Evolutionary conservation across 2,888 invertebrate species (phyloP), one percentile per base, ranked within the genome.

Genomic region (Gastrophysa polygoni): DNA sequence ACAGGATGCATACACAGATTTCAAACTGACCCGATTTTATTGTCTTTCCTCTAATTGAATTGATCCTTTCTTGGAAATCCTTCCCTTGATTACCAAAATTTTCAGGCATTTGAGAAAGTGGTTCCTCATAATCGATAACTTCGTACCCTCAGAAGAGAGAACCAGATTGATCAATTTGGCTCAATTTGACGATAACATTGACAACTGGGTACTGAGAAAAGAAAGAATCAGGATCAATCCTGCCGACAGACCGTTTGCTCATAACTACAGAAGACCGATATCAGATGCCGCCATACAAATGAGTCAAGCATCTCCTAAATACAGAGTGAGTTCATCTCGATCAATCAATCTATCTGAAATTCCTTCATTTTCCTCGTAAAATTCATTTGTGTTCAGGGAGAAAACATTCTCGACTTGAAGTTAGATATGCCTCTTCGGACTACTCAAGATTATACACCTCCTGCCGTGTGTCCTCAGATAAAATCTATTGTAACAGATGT

Each of bases 71-170:
- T n/a, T n/a, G n/a, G n/a, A n/a, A n/a, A n/a, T n/a, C n/a, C n/a
- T n/a, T n/a, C n/a, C n/a, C n/a, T n/a, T n/a, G n/a, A n/a, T n/a
- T n/a, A n/a, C n/a, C n/a, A 32, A 11, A 11, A 11, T 38, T 77
- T 78, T 18, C 70, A 86, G 88, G 69, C 96, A 96, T 79, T 85
- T 98, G 68, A 93, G 97, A 78, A 87, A 97, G 61, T 92, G 94
- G 81, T 91, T 90, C 77, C 85, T 95, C 32, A 89, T 95, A 55
- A 92, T 95, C 68, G 95, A 95, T 78, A 93, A 93, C 81, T 96
- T 96, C 82, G 91, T 96, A 75, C 95, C 95, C 7, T 86, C 87
- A 0, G 92, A 92, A 76, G 92, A 93, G 62, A 90, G 91, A 75
- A 87, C 87, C 46, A 88, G 91, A 66, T 84, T 95, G 2, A 84